Base-by-base conservation (phyloP, 1,140 invertebrate genomes). In the Aleiodes sp. region DNA sequence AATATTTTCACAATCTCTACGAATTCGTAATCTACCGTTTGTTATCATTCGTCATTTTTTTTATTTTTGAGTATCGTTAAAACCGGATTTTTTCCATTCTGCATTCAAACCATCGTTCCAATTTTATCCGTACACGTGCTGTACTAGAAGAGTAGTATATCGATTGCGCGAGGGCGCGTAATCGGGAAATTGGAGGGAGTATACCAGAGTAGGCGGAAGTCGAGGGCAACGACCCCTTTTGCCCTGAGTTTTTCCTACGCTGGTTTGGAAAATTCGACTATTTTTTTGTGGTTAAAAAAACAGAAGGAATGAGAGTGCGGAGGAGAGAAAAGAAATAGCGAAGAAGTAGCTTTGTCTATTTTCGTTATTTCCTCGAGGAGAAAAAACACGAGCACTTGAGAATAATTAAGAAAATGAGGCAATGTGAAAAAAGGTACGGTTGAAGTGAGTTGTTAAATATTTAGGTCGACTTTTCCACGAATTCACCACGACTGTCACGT, bases 381-480 rank as follows among this genome's bases (percentile, higher is more conserved):
- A 57, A 60, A 59, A 10, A 31, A 16, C 14, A 62, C 6, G 26
- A 24, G 21, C 26, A 68, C 19, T 70, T 57, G 19, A 62, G 9
- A 28, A 70, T 52, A 64, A 70, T 52, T 46, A 60, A 60, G 26
- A 67, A 56, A 16, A 68, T 33, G 56, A 62, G 39, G 21, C 19
- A 33, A 69, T 41, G 31, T 41, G 35, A 39, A 33, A 19, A 59
- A 57, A 28, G 43, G 8, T 29, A 65, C 61, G 46, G 61, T 57
- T 35, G 10, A 35, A 57, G 59, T 66, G 33, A 19, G 43, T 57
- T 72, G 57, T 52, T 41, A 70, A 72, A 72, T 62, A 46, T 64
- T 62, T 64, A 72, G 63, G 46, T 69, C 71, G 67, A 66, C 70
- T 66, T 72, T 72, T 63, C 62, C 61, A 29, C 28, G 52, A 65